phyloP scores from a whole-genome alignment of 1,140 invertebrate genomes.

The Paramacrobiotus metropolitanus region DNA sequence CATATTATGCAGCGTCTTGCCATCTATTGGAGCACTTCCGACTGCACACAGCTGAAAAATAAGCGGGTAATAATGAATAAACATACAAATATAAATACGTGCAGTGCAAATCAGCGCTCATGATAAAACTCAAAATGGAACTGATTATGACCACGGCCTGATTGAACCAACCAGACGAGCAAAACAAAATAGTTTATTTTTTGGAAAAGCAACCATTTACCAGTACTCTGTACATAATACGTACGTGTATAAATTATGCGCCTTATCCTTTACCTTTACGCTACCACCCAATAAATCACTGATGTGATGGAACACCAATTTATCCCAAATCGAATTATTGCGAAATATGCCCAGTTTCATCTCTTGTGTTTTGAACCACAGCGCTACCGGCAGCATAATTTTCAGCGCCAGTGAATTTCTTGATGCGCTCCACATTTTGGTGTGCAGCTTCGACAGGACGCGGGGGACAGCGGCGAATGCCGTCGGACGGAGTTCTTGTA shows the following conservation, averaged over 20 bases:
- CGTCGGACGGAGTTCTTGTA: constrained; percentile 23
- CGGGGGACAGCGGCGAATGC: constrained; percentile 25
- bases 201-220: no score
- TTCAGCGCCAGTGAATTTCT: not conserved
- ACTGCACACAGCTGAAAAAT: no score
- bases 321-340: constrained; percentile 15
- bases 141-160: no score
- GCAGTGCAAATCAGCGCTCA: no score
- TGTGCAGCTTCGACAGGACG: constrained; percentile 26
- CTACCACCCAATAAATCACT: constrained; percentile 13
- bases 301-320: constrained; percentile 14
- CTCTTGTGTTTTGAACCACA: constrained; percentile 10
- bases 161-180: no score
- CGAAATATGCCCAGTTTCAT: constrained; percentile 11
- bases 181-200: no score
- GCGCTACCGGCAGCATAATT: not conserved
- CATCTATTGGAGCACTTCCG: constrained; percentile 14
- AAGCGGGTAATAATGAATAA: no score
- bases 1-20: constrained; percentile 11
- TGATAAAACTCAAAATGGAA: no score
- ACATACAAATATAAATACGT: no score
- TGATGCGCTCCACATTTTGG: constrained; percentile 12
- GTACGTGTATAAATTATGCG: no score
- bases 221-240: no score
- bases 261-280: no score